These are phyloP conservation scores for Mastacembelus armatus DNA, from an alignment of 2,797 vertebrate genomes.

Conservation along the genomic window DNA sequence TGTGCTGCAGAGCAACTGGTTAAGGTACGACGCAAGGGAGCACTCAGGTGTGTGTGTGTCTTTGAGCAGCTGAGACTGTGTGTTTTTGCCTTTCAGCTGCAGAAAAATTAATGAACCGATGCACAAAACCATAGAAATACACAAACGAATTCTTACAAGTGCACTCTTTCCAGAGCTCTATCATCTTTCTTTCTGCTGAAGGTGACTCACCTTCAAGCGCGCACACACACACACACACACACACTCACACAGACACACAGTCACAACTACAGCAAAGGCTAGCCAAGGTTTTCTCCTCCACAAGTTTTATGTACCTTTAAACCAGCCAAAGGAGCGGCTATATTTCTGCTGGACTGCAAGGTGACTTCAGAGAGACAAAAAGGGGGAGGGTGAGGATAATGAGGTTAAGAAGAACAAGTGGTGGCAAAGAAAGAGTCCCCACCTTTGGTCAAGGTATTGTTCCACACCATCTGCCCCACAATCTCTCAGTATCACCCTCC, in stretches of 20 bases:
- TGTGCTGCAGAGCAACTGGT: constrained; percentile 45
- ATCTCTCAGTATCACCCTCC: constrained; percentile 49
- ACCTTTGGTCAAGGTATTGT: constrained; percentile 64
- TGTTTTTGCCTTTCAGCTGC: constrained; percentile 46
- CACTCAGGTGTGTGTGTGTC: constrained; percentile 10
- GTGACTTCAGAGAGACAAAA: constrained; percentile 62
- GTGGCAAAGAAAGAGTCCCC: constrained; percentile 39
- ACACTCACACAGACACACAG: constrained; percentile 14
- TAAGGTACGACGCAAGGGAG: constrained; percentile 36
- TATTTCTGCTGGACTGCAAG: constrained; percentile 73
- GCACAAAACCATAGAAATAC: constrained; percentile 32
- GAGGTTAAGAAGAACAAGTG: constrained; percentile 58
- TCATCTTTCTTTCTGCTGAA: constrained; percentile 47
- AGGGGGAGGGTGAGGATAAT: constrained; percentile 25
- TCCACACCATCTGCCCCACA: constrained; percentile 40
- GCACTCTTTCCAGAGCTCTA: constrained; percentile 21
- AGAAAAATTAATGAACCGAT: constrained; percentile 56
- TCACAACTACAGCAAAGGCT: background rate
- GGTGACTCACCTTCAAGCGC: constrained; percentile 54
- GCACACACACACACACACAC: constrained; percentile 14
- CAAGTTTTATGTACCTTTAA: constrained; percentile 75
- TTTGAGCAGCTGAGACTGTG: background rate
- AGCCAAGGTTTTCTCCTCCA: constrained; percentile 55
- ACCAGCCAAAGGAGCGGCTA: constrained; percentile 57
- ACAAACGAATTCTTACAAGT: constrained; percentile 56